Evolutionary conservation across 2,113 vertebrate genomes (phyloP).

Genomic region (Megaleporinus macrocephalus): DNA sequence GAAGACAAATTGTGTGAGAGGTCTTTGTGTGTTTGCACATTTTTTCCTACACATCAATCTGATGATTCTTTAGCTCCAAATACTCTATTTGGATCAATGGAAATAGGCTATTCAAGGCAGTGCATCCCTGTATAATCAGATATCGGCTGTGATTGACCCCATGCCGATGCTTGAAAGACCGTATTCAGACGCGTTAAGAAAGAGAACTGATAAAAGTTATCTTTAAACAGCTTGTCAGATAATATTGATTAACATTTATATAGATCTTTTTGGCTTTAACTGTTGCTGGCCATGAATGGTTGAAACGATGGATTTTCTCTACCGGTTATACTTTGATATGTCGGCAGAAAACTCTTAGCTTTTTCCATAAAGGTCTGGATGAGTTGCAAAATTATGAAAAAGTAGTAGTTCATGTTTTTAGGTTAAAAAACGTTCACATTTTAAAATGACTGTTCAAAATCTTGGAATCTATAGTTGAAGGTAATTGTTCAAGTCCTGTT

Average conservation of each 20-base stretch:
- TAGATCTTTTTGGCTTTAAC: neutral
- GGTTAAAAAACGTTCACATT: no score
- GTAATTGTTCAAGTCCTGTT: no score
- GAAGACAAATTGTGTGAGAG: conserved; percentile 72
- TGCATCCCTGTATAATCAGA: neutral
- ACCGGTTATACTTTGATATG: neutral
- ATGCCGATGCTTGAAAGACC: neutral
- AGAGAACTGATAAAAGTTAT: neutral
- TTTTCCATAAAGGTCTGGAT: neutral
- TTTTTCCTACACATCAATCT: conserved; percentile 63
- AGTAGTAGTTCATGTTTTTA: neutral
- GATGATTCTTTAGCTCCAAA: neutral
- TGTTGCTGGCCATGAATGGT: neutral
- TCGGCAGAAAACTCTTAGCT: neutral
- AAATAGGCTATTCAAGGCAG: neutral
- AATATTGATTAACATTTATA: neutral
- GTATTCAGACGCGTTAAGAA: neutral
- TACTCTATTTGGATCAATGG: neutral
- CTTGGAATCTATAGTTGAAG: no score
- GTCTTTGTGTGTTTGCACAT: conserved; percentile 75
- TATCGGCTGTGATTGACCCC: neutral
- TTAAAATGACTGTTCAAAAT: no score
- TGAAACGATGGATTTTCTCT: neutral
- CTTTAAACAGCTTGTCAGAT: neutral
- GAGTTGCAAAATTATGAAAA: neutral